Evolutionary conservation across 1,140 invertebrate species (phyloP).

Genomic region (Drosophila burlai): DNA sequence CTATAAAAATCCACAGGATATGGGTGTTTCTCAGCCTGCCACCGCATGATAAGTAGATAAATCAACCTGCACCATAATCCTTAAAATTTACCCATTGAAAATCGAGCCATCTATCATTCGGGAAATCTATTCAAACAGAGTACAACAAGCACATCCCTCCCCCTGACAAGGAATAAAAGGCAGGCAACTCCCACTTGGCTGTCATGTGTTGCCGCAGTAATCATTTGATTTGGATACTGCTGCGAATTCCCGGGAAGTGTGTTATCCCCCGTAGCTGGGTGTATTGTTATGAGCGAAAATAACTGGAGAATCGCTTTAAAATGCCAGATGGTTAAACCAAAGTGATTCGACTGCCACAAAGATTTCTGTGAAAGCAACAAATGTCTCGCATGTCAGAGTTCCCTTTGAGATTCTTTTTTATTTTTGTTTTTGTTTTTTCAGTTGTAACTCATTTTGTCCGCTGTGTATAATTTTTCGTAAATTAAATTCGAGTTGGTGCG

Average conservation of each 20-base stretch:
- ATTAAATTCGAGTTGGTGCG: constrained; percentile 13
- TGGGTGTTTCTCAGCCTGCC: constrained; percentile 2
- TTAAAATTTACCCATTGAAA: constrained; percentile 29
- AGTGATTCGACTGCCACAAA: constrained; percentile 27
- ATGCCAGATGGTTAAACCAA: constrained; percentile 37
- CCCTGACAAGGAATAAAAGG: background rate
- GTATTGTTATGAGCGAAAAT: constrained; percentile 67
- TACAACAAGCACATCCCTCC: constrained; percentile 7
- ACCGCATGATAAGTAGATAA: constrained; percentile 23
- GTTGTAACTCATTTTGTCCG: constrained; percentile 25
- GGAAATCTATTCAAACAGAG: constrained; percentile 30
- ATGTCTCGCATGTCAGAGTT: constrained; percentile 47
- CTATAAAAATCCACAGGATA: constrained; percentile 6
- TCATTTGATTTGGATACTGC: constrained; percentile 68
- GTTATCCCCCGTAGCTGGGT: constrained; percentile 23
- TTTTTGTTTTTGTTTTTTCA: constrained; percentile 7
- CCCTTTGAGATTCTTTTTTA: constrained; percentile 16
- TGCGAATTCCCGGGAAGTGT: constrained; percentile 36
- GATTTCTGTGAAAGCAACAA: constrained; percentile 43
- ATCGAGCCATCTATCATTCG: constrained; percentile 48
- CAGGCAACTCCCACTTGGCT: constrained; percentile 29
- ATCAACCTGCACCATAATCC: constrained; percentile 35
- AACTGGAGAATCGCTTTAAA: constrained; percentile 51
- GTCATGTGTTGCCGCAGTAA: constrained; percentile 73
- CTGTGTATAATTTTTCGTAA: constrained; percentile 26